Evolutionary conservation across 2,888 invertebrate genomes (phyloP).

Genomic region (Dryadula phaetusa): DNA sequence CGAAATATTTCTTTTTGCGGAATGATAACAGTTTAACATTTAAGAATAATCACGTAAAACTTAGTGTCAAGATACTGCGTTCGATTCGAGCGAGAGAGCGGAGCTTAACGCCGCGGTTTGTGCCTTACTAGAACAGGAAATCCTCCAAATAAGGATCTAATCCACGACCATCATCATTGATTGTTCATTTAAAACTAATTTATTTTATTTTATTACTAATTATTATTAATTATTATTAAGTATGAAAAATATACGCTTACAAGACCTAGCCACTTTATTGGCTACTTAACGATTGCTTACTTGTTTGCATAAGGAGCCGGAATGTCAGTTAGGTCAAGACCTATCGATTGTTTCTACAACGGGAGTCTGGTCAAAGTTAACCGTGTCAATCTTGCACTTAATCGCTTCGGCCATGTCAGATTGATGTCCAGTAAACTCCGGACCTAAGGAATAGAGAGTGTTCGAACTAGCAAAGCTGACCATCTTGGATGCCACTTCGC

Average conservation of each 20-base stretch:
- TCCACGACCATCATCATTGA: neutral
- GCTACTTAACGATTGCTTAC: neutral
- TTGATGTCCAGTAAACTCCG: neutral
- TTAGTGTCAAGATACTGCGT: too few species aligned
- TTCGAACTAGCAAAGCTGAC: neutral
- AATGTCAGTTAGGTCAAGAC: slow-evolving; percentile 12
- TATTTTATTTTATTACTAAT: too few species aligned
- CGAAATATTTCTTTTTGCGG: neutral
- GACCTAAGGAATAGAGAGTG: slow-evolving; percentile 1
- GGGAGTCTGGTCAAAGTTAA: slow-evolving; percentile 5
- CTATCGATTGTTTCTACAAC: neutral
- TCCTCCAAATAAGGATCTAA: too few species aligned
- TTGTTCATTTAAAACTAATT: too few species aligned
- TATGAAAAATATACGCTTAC: neutral
- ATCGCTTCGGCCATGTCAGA: slow-evolving; percentile 9
- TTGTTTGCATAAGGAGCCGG: neutral
- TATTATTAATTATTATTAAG: too few species aligned
- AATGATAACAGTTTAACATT: too few species aligned
- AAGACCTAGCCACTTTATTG: neutral
- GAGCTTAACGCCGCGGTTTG: too few species aligned
- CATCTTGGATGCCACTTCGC: too few species aligned
- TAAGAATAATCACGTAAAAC: too few species aligned
- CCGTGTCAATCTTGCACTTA: slow-evolving; percentile 10
- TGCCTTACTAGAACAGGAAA: too few species aligned
- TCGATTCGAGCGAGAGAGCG: too few species aligned